A percentile compares a stretch with the other conserved stretches of the same genome.
Evolutionary conservation across 1,140 invertebrate species (phyloP).

Genomic region (Trachymyrmex cornetzi): DNA sequence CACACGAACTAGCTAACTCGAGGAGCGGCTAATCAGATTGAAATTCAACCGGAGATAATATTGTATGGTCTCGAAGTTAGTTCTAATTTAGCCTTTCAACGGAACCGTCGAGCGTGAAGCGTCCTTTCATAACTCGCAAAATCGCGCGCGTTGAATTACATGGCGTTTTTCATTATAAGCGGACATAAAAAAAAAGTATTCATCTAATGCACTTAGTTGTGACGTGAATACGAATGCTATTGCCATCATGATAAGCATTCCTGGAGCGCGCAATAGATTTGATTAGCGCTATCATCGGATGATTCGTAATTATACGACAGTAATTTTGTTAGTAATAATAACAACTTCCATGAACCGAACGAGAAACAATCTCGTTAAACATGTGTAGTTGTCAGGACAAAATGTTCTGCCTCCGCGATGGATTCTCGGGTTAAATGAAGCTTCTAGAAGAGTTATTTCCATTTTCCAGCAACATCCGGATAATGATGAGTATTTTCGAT

Average conservation of each 20-base stretch:
- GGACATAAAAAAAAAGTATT: background rate
- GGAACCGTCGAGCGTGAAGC: background rate
- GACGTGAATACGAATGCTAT: background rate
- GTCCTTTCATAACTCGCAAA: background rate
- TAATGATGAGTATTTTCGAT: conserved; percentile 42
- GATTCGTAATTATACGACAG: conserved; percentile 13
- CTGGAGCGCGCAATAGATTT: background rate
- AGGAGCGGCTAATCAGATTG: conserved; percentile 53
- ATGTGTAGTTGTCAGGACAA: background rate
- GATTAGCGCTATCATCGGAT: background rate
- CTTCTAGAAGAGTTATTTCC: background rate
- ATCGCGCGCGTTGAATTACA: background rate
- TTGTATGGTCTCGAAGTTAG: conserved; percentile 48
- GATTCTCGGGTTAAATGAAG: background rate
- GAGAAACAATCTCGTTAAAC: background rate
- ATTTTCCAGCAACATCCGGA: conserved; percentile 48
- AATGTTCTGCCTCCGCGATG: background rate
- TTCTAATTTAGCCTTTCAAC: conserved; percentile 51
- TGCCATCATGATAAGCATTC: background rate
- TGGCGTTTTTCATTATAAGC: background rate
- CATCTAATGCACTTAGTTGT: background rate
- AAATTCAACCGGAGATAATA: conserved; percentile 64
- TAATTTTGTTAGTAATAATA: conserved; percentile 13
- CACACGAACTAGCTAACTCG: conserved; percentile 54
- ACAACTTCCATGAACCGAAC: conserved; percentile 5